These are phyloP conservation scores for Phocoena phocoena DNA, from an alignment of 2,113 vertebrate species.

Conservation along the genomic window DNA sequence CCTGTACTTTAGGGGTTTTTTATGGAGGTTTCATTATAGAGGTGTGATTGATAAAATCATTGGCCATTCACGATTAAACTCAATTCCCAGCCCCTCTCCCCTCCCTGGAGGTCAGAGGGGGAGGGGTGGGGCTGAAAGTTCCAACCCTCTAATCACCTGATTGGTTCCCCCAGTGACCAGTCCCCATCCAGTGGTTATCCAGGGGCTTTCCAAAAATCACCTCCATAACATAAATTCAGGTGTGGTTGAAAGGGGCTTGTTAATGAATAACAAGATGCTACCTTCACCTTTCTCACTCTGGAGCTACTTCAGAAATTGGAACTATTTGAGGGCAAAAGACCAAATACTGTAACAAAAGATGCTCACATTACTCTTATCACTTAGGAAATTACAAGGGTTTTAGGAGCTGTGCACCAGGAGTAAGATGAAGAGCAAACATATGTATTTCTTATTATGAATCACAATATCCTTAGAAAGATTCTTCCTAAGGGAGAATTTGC, in stretches of 20 bases:
- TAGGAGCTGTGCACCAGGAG: neutral
- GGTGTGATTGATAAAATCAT: neutral
- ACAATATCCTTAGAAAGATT: neutral
- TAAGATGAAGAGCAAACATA: neutral
- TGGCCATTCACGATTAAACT: neutral
- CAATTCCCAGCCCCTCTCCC: neutral
- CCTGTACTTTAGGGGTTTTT: neutral
- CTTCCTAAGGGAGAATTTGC: neutral
- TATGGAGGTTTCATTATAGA: neutral
- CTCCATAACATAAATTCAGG: neutral
- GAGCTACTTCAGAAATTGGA: neutral
- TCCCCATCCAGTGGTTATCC: neutral
- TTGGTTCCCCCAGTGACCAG: neutral
- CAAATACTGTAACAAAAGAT: neutral
- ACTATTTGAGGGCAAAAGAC: neutral
- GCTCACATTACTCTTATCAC: neutral
- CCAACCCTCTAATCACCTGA: neutral
- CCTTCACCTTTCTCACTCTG: neutral
- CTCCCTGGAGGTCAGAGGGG: neutral
- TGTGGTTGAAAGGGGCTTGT: neutral
- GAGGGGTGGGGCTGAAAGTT: neutral
- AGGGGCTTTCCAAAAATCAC: neutral
- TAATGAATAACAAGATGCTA: neutral
- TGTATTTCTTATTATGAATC: neutral
- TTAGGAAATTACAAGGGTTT: neutral